These are phyloP conservation scores for Tapera naevia DNA, from an alignment of 2,797 vertebrate species.

Conservation along the genomic window DNA sequence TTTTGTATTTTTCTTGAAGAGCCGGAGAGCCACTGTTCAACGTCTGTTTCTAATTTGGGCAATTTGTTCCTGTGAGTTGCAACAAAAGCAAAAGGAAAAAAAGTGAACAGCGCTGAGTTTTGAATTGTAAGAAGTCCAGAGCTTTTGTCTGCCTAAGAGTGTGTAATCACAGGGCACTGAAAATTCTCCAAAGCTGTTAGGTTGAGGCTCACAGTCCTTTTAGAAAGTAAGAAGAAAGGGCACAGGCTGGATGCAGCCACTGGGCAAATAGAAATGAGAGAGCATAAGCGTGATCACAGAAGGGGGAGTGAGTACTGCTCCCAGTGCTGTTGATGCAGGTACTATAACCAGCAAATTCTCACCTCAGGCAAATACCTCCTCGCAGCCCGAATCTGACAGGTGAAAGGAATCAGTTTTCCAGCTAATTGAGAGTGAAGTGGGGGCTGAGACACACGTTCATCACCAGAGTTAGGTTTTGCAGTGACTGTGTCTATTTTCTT, in stretches of 20 bases:
- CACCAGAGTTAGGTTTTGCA: not conserved
- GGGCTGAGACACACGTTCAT: not conserved
- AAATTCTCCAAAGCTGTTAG: not conserved
- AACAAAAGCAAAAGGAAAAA: constrained; percentile 49
- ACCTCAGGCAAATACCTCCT: not conserved
- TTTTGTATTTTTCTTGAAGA: constrained; percentile 48
- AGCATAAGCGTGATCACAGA: not conserved
- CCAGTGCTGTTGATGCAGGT: not conserved
- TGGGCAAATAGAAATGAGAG: not conserved
- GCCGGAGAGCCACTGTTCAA: constrained; percentile 23
- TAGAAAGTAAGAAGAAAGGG: not conserved
- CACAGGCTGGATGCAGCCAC: not conserved
- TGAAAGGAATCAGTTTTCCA: not conserved
- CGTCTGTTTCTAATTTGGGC: constrained; percentile 62
- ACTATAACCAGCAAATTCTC: not conserved
- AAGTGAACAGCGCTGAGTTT: not conserved
- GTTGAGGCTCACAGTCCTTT: not conserved
- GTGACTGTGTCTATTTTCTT: not conserved
- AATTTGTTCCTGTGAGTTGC: constrained; percentile 49
- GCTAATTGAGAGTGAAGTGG: not conserved
- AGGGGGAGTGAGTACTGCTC: not conserved
- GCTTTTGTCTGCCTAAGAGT: constrained; percentile 29
- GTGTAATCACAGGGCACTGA: not conserved
- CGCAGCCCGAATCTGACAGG: accelerated
- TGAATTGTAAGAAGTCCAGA: constrained; percentile 39